phyloP scores from a whole-genome alignment of 2,797 vertebrate species.

The Podarcis siculus region DNA sequence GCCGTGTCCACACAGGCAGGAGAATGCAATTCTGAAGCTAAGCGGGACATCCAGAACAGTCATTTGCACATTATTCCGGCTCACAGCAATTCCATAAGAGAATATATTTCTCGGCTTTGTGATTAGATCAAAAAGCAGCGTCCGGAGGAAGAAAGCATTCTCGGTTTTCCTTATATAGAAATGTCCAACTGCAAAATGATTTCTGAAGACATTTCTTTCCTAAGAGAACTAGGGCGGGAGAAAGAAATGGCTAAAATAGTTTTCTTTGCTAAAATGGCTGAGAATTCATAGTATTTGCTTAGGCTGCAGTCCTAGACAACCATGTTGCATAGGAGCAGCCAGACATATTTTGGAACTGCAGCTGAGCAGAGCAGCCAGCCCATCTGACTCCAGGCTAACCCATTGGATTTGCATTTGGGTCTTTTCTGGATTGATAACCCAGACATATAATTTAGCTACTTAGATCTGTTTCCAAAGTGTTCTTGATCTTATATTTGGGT shows the following conservation, averaged over 20 bases:
- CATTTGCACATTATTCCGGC: slow-evolving; percentile 31
- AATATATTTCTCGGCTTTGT: background rate
- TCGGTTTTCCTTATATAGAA: slow-evolving; percentile 12
- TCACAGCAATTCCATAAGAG: slow-evolving; percentile 26
- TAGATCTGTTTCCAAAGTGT: no score
- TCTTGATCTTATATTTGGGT: no score
- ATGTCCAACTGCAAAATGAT: background rate
- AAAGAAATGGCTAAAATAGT: background rate
- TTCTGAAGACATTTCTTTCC: background rate
- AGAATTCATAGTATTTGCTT: background rate
- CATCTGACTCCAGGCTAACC: background rate
- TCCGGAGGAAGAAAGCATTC: background rate
- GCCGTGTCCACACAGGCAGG: background rate
- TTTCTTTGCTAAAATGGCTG: background rate
- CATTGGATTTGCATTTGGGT: no score
- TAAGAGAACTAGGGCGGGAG: background rate
- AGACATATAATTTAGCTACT: background rate
- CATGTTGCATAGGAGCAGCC: background rate
- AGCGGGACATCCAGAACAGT: slow-evolving; percentile 17
- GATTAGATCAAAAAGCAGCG: slow-evolving; percentile 1
- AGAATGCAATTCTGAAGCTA: slow-evolving; percentile 22
- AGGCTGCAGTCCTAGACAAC: background rate
- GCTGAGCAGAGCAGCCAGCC: background rate
- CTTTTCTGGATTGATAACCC: no score
- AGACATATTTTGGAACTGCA: background rate